A percentile compares a stretch with the other conserved stretches of the same genome.
Conservation (phyloP, 2,797 vertebrate species). For the Sus cebifrons region DNA sequence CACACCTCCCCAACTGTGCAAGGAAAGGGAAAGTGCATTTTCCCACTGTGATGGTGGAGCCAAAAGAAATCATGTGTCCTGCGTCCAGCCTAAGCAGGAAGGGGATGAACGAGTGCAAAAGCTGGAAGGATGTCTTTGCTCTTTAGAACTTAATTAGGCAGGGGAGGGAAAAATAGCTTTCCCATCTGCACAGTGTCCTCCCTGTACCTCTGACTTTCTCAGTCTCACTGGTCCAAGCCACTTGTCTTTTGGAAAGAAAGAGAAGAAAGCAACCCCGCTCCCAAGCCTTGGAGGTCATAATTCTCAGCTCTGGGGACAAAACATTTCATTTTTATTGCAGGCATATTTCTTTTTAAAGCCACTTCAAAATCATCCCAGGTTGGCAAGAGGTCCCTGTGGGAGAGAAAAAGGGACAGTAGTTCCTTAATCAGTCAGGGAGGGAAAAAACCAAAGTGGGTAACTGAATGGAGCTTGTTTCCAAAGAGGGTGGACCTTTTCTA, state of each 20-base stretch:
- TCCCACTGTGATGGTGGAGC: constrained; percentile 12
- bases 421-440: neutral
- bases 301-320: neutral
- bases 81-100: constrained; percentile 27
- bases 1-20: neutral
- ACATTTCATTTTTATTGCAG: neutral
- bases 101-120: neutral
- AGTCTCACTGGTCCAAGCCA: constrained; percentile 59
- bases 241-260: constrained; percentile 46
- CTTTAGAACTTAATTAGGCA: constrained; percentile 40
- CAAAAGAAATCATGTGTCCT: neutral
- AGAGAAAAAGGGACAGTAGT: neutral
- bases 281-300: neutral
- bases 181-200: neutral
- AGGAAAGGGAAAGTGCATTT: constrained; percentile 25
- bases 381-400: neutral
- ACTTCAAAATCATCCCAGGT: constrained; percentile 42
- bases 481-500: neutral
- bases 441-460: neutral
- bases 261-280: neutral
- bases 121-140: neutral
- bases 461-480: neutral
- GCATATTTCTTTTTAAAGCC: constrained; percentile 47
- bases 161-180: constrained; percentile 16
- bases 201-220: neutral